A percentile compares a stretch with the other conserved stretches of the same genome.
These are phyloP conservation scores for Ophiothrix spiculata DNA, from an alignment of 35 echinoderm and acorn worm species.

Conservation along the genomic window DNA sequence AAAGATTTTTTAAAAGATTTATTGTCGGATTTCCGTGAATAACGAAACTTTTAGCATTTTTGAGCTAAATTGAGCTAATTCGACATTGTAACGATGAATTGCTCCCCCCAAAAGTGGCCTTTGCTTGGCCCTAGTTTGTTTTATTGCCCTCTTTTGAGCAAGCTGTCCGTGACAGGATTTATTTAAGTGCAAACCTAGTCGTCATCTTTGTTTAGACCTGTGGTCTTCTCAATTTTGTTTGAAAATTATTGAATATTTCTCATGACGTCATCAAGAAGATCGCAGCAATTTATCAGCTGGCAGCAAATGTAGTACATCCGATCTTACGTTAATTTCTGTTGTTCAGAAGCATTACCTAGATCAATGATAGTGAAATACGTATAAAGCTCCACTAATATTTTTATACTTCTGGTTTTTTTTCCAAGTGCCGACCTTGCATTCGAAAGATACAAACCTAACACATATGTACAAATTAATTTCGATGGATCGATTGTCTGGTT, in stretches of 20 bases:
- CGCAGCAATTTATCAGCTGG: not conserved
- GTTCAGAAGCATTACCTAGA: not conserved
- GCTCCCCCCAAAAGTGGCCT: too few species aligned
- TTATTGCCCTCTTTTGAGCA: too few species aligned
- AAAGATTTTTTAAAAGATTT: not conserved
- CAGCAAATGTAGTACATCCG: not conserved
- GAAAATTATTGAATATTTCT: not conserved
- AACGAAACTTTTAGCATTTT: not conserved
- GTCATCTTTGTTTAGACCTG: not conserved
- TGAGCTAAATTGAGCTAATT: not conserved
- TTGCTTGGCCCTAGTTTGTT: too few species aligned
- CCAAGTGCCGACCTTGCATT: not conserved
- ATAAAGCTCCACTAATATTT: not conserved
- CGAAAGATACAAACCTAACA: constrained; percentile 3
- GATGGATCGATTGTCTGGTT: constrained; percentile 11
- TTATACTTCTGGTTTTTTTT: not conserved
- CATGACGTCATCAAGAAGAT: not conserved
- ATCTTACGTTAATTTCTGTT: not conserved
- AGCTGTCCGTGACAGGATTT: not conserved
- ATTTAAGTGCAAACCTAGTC: not conserved
- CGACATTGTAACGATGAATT: not conserved
- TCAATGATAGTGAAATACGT: not conserved
- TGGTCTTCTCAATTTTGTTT: not conserved
- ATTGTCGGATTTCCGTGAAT: not conserved
- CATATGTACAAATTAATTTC: not conserved